These are phyloP conservation scores for Chalcis sispes DNA, from an alignment of 2,888 invertebrate species.

Conservation along the genomic window DNA sequence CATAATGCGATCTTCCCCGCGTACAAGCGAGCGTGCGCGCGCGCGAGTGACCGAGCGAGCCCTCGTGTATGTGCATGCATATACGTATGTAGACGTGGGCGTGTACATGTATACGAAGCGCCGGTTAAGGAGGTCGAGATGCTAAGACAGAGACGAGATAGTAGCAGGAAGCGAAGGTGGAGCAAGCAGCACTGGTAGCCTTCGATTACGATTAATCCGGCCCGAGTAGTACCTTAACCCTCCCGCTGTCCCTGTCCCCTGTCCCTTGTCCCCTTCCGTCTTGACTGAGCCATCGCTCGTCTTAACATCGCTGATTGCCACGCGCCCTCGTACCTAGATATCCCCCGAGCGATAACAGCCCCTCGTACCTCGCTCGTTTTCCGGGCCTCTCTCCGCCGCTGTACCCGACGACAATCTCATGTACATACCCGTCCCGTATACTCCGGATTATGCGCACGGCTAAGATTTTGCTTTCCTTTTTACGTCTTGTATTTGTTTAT, in stretches of 20 bases:
- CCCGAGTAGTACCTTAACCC: slow-evolving; percentile 9
- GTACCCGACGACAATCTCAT: background rate
- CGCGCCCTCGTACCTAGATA: background rate
- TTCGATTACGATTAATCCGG: slow-evolving; percentile 47
- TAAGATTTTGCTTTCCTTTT: too few relatives aligned
- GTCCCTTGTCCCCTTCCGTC: background rate
- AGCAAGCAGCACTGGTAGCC: slow-evolving; percentile 6
- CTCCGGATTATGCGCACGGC: background rate
- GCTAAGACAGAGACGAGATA: background rate
- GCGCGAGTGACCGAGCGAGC: too few relatives aligned
- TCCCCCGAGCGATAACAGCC: slow-evolving; percentile 28
- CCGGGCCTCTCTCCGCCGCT: background rate
- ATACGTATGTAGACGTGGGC: background rate
- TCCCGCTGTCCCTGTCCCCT: background rate
- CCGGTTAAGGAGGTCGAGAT: background rate
- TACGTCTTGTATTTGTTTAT: background rate
- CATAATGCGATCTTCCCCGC: slow-evolving; percentile 42
- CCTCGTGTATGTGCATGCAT: background rate
- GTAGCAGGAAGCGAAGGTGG: background rate
- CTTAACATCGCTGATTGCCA: slow-evolving; percentile 30
- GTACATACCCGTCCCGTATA: background rate
- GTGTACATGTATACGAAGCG: background rate
- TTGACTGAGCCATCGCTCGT: background rate
- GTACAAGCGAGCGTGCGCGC: background rate
- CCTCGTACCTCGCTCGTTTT: slow-evolving; percentile 7